These are phyloP conservation scores for Oncorhynchus nerka DNA, from an alignment of 2,113 vertebrate genomes.

Conservation along the genomic window DNA sequence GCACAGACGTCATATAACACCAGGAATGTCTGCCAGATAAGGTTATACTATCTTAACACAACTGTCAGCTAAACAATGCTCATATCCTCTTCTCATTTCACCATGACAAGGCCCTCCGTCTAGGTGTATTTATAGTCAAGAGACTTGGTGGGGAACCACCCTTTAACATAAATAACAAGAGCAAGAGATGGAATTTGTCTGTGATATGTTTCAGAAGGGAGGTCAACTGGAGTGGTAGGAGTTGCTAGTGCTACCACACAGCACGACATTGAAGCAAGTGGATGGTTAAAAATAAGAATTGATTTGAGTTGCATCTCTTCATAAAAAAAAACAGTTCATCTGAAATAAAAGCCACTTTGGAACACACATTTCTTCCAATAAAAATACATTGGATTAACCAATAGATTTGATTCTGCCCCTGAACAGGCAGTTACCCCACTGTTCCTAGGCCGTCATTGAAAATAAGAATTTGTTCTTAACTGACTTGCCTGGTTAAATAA, in stretches of 20 bases:
- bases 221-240: not conserved
- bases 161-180: not conserved
- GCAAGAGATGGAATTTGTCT: not conserved
- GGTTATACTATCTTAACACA: conserved; percentile 10
- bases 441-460: no score
- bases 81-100: conserved; percentile 15
- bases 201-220: not conserved
- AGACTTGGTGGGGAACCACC: not conserved
- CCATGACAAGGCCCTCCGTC: conserved; percentile 17
- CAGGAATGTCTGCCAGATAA: conserved; percentile 11
- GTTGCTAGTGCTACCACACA: not conserved
- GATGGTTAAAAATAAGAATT: no score
- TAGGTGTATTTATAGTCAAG: conserved; percentile 1
- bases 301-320: no score
- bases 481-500: no score
- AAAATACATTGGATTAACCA: not conserved
- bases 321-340: no score
- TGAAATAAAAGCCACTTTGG: no score
- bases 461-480: no score
- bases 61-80: conserved; percentile 41
- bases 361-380: no score
- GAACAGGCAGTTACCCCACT: no score
- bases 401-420: not conserved
- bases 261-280: not conserved
- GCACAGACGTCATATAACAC: conserved; percentile 1